phyloP scores from a whole-genome alignment of 2,113 vertebrate species.

The Neotoma lepida region DNA sequence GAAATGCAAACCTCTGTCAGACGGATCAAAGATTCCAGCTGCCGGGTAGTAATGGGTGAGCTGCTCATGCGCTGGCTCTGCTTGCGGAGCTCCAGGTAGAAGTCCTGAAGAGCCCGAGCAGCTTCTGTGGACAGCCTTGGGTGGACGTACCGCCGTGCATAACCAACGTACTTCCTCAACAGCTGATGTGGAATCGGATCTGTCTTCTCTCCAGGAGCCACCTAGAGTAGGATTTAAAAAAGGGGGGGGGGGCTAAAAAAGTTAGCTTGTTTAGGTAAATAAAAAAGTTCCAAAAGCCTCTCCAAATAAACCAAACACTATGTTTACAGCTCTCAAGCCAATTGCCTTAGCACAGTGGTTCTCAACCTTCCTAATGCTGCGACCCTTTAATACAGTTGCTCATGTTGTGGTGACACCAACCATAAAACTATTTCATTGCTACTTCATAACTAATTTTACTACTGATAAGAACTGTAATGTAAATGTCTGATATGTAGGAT shows the following conservation, averaged over 20 bases:
- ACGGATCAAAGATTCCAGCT: slow-evolving; percentile 96
- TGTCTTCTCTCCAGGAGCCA: slow-evolving; percentile 88
- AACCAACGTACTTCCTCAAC: slow-evolving; percentile 95
- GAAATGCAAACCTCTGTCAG: slow-evolving; percentile 90
- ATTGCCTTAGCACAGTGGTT: neutral
- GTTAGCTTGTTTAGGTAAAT: slow-evolving; percentile 38
- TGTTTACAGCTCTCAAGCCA: neutral
- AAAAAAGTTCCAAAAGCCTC: neutral
- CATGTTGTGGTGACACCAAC: neutral
- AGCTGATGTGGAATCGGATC: slow-evolving; percentile 94
- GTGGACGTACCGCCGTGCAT: slow-evolving; percentile 95
- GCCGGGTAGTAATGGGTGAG: slow-evolving; percentile 97
- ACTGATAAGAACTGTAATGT: neutral
- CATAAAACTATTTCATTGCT: neutral
- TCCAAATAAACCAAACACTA: slow-evolving; percentile 45
- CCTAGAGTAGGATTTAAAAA: slow-evolving; percentile 81
- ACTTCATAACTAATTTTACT: neutral
- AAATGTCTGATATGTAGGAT: neutral
- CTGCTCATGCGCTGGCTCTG: slow-evolving; percentile 91
- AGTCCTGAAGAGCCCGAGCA: slow-evolving; percentile 92
- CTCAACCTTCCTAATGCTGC: neutral
- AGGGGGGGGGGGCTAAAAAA: no score
- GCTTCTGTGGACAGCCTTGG: slow-evolving; percentile 92
- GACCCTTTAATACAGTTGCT: neutral
- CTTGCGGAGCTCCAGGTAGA: slow-evolving; percentile 94